Evolutionary conservation across 1,140 invertebrate genomes (phyloP).

Genomic region (Daktulosphaira vitifoliae): DNA sequence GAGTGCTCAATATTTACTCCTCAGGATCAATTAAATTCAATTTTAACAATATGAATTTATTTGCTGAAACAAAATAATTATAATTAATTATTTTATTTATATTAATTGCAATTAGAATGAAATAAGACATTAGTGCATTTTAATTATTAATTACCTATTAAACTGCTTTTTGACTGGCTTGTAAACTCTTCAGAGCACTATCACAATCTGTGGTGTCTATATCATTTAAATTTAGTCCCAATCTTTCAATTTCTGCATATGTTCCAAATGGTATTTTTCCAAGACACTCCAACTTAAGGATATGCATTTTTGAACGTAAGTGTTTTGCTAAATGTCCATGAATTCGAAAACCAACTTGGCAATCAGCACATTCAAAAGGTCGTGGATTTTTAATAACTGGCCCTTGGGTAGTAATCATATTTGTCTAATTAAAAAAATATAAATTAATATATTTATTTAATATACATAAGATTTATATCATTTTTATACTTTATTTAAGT

Average conservation of each 20-base stretch:
- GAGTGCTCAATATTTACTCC: conserved; percentile 3
- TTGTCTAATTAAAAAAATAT: conserved; percentile 44
- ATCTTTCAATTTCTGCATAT: conserved; percentile 86
- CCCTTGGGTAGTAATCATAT: conserved; percentile 78
- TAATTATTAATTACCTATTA: too few species aligned
- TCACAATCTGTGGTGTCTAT: conserved; percentile 91
- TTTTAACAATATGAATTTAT: conserved; percentile 1
- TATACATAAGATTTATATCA: not conserved
- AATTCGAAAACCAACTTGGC: conserved; percentile 91
- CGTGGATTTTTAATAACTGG: conserved; percentile 73
- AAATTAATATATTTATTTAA: not conserved
- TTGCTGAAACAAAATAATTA: not conserved
- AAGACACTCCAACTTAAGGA: conserved; percentile 86
- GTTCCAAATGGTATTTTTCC: conserved; percentile 91
- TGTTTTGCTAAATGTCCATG: conserved; percentile 95
- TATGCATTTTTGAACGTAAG: conserved; percentile 91
- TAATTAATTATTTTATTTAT: not conserved
- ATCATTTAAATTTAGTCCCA: conserved; percentile 80
- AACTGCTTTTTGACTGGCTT: conserved; percentile 43
- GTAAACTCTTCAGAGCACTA: conserved; percentile 77
- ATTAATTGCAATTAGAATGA: not conserved
- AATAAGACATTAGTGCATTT: too few species aligned
- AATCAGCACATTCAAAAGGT: conserved; percentile 89
- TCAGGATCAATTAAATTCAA: conserved; percentile 2
- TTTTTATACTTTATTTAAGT: conserved; percentile 72